Base-by-base conservation (phyloP, 2,797 vertebrate species). In the Labeo calbasu region DNA sequence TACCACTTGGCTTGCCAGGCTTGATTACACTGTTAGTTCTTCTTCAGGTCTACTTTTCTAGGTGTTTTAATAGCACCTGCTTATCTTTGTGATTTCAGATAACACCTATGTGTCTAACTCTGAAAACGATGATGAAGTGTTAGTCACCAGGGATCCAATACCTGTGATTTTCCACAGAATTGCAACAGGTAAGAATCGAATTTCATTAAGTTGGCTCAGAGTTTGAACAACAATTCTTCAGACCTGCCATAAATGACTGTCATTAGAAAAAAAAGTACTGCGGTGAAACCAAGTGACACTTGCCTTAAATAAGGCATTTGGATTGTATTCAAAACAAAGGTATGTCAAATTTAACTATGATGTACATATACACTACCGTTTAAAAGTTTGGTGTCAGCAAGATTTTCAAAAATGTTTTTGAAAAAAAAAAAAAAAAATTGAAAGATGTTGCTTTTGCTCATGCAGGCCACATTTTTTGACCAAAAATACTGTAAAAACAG, bases 71-170 rank as follows among this genome's bases (percentile, higher is more conserved):
- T 36, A 73, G 48, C 66, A 19, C 2, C 21, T 53, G 32, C 55
- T 23, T 19, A 0, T 40, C 53, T 77, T 82, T 88, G 69, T 72
- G 53, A 55, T 87, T 88, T 79, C 90, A 97, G 96, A 97, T 91
- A 97, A 97, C 91, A 97, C 96, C 0, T 97, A 97, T 0, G 96
- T 97, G 85, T 97, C 96, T 87, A 97, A 96, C 93, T 97, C 96
- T 87, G 96, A 96, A 90, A 97, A 97, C 0, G 93, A 96, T 83
- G 96, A 97, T 93, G 96, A 97, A 88, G 96, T 97, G 23, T 91
- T 97, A 94, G 96, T 97, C 89, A 97, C 96, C 80, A 96, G 96
- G 90, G 96, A 97, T 85, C 95, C 96, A 83, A 97, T 97, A 89
- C 96, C 96, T 86, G 92, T 96, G 78, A 97, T 97, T 93, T 97